phyloP scores from a whole-genome alignment of 2,113 vertebrate species.

The Orientallactaga bullata region DNA sequence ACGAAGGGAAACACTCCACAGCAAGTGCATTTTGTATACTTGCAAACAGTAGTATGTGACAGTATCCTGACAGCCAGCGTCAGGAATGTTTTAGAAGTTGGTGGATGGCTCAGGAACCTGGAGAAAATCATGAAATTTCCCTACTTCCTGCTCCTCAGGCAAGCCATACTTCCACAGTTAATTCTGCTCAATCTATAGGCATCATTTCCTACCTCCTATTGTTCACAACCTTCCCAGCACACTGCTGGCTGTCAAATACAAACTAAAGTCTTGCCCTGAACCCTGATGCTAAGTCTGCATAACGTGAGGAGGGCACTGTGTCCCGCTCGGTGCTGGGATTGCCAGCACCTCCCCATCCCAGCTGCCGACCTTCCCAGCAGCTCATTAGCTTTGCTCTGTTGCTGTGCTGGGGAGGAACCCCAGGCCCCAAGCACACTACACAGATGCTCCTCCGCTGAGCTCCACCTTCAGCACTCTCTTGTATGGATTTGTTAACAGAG shows the following conservation, averaged over 20 bases:
- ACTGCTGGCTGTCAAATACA: not conserved
- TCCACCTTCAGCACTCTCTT: not conserved
- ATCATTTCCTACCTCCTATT: not conserved
- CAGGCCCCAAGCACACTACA: not conserved
- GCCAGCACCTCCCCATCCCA: not conserved
- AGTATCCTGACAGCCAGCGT: accelerated
- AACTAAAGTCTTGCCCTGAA: accelerated
- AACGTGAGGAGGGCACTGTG: not conserved
- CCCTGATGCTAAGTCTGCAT: not conserved
- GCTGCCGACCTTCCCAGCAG: too few relatives aligned
- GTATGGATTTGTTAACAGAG: not conserved
- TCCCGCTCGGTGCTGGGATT: not conserved
- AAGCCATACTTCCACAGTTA: too few relatives aligned
- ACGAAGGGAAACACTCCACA: not conserved
- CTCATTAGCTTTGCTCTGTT: too few relatives aligned
- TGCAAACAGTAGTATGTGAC: not conserved
- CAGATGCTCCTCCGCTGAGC: not conserved
- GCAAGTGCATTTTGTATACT: too few relatives aligned
- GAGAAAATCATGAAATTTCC: too few relatives aligned
- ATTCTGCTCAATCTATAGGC: not conserved
- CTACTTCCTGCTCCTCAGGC: not conserved
- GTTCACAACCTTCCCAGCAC: not conserved
- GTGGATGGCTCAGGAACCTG: not conserved
- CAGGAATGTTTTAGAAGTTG: accelerated
- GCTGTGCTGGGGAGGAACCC: not conserved